Percentiles rank a stretch among this genome's conserved stretches.
Conservation (phyloP, 2,888 invertebrate genomes). For the Sinohyriopsis cumingii region DNA sequence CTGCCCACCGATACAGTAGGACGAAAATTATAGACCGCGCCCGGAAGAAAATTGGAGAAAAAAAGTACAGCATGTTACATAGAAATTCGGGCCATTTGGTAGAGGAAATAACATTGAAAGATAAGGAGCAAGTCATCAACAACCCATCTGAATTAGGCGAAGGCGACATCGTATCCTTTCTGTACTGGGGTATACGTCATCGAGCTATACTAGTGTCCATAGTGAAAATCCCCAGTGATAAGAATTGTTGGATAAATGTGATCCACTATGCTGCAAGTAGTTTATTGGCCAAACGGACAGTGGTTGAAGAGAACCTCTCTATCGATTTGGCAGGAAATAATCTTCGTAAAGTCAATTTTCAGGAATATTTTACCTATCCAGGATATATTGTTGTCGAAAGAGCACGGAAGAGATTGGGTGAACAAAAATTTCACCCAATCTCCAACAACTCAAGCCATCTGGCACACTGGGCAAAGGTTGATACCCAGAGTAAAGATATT, state of each 20-base stretch:
- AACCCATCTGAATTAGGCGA: constrained; percentile 3
- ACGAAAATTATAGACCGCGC: constrained; percentile 12
- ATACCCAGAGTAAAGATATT: constrained; percentile 12
- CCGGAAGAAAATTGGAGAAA: constrained; percentile 11
- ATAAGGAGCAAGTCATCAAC: constrained; percentile 3
- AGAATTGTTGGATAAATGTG: constrained; percentile 4
- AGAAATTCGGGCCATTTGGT: constrained; percentile 15
- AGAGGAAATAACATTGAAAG: constrained; percentile 10
- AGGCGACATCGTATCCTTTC: constrained; percentile 17
- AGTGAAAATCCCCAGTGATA: constrained; percentile 4
- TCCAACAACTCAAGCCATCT: constrained; percentile 20
- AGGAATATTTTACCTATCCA: constrained; percentile 15
- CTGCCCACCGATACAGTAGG: constrained; percentile 6
- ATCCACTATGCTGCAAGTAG: constrained; percentile 17
- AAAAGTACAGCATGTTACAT: constrained; percentile 6
- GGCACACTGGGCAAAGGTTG: constrained; percentile 28
- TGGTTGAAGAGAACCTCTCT: constrained; percentile 10
- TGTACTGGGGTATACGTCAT: constrained; percentile 17
- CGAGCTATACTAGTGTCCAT: constrained; percentile 9
- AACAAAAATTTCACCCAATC: constrained; percentile 9
- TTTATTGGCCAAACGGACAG: constrained; percentile 8
- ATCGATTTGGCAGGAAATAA: constrained; percentile 6
- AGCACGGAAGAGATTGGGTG: constrained; percentile 15
- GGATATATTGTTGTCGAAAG: constrained; percentile 5
- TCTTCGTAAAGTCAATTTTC: constrained; percentile 12